Percentiles rank a stretch among this genome's conserved stretches.
Evolutionary conservation across 2,797 vertebrate species (phyloP).

Genomic region (Triplophysa bombifrons): DNA sequence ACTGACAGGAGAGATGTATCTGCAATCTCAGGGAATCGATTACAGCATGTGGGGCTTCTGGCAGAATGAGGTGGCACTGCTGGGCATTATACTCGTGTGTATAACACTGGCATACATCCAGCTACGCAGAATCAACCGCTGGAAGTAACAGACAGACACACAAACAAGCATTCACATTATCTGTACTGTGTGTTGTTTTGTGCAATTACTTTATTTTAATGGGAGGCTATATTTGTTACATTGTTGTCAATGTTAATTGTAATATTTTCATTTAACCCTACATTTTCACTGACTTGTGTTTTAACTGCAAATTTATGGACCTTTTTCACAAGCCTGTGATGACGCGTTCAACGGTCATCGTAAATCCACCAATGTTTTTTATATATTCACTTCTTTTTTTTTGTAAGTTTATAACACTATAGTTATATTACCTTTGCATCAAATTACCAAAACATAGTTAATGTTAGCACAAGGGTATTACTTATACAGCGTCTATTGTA

Average conservation of each 20-base stretch:
- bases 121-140: slow-evolving; percentile 78
- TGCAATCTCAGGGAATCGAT: slow-evolving; percentile 69
- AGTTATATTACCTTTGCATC: too few species aligned
- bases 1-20: slow-evolving; percentile 70
- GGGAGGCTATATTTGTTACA: not conserved
- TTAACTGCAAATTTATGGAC: too few species aligned
- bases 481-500: too few species aligned
- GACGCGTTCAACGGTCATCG: too few species aligned
- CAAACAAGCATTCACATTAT: not conserved
- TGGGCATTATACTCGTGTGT: slow-evolving; percentile 71
- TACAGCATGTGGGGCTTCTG: slow-evolving; percentile 82
- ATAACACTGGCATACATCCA: slow-evolving; percentile 77
- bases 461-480: too few species aligned
- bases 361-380: too few species aligned
- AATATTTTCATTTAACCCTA: not conserved
- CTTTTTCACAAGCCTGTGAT: too few species aligned
- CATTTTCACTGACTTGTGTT: not conserved
- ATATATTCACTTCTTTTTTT: too few species aligned
- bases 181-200: too few species aligned
- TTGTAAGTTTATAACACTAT: too few species aligned
- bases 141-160: slow-evolving; percentile 68
- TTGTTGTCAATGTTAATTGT: not conserved
- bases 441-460: too few species aligned
- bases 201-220: too few species aligned
- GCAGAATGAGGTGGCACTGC: slow-evolving; percentile 81